phyloP scores from a whole-genome alignment of 2,888 invertebrate genomes.

The Morpho achilles region DNA sequence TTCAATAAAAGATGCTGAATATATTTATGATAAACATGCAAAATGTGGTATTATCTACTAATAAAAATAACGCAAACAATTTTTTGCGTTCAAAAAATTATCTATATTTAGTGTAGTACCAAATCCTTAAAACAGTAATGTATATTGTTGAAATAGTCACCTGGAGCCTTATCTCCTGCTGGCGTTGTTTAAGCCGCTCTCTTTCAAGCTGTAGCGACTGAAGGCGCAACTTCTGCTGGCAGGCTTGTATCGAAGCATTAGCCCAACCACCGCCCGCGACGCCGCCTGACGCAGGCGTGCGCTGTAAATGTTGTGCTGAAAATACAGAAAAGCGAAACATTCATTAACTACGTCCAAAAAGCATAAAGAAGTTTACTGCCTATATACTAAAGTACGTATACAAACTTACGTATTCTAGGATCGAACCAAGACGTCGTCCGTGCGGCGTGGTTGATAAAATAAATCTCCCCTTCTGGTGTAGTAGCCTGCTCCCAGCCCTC shows the following conservation, averaged over 20 bases:
- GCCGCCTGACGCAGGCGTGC: conserved; percentile 57
- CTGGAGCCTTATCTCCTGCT: conserved; percentile 93
- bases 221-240: conserved; percentile 87
- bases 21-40: no score
- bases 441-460: conserved; percentile 95
- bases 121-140: no score
- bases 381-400: conserved; percentile 3
- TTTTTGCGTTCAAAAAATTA: no score
- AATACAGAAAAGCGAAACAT: conserved; percentile 24
- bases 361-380: neutral
- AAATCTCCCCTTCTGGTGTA: conserved; percentile 91
- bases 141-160: conserved; percentile 55
- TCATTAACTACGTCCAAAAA: neutral
- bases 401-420: conserved; percentile 84
- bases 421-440: conserved; percentile 99
- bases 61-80: no score
- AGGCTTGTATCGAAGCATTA: conserved; percentile 81
- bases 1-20: no score
- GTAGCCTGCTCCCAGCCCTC: conserved; percentile 94
- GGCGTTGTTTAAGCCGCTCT: conserved; percentile 91
- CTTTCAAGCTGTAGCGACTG: conserved; percentile 93
- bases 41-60: no score
- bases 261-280: conserved; percentile 78
- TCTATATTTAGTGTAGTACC: no score
- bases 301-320: conserved; percentile 79